Percentiles rank a stretch among this genome's conserved stretches.
Evolutionary conservation across 2,797 vertebrate species (phyloP).

Genomic region (Cossypha niveicapilla): DNA sequence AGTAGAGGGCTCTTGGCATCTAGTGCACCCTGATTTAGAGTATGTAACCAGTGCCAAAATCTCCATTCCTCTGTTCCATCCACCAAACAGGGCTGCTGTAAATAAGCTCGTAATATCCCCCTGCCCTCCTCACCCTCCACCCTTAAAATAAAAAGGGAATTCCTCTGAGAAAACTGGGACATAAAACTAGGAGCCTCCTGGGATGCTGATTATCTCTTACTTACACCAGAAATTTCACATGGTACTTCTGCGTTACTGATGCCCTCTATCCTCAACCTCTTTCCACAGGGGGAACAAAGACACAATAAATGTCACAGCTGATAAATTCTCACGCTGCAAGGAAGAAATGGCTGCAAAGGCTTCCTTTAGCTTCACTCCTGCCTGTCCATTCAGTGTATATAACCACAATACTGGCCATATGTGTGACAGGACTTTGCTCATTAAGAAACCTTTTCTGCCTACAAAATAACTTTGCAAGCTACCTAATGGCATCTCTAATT

Average conservation of each 20-base stretch:
- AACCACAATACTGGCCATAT: not conserved
- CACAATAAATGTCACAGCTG: not conserved
- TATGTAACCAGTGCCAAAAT: not conserved
- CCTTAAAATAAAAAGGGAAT: not conserved
- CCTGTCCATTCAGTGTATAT: not conserved
- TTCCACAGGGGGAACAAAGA: not conserved
- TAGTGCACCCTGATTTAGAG: not conserved
- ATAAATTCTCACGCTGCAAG: not conserved
- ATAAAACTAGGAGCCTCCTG: not conserved
- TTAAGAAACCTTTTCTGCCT: not conserved
- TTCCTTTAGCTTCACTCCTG: not conserved
- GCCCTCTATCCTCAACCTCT: not conserved
- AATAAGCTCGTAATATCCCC: not conserved
- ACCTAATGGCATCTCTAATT: not conserved
- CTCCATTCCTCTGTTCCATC: not conserved
- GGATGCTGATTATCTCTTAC: not conserved
- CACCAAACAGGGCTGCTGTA: not conserved
- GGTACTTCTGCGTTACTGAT: not conserved
- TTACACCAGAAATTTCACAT: not conserved
- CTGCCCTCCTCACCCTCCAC: not conserved
- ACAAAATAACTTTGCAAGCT: not conserved
- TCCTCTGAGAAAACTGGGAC: not conserved
- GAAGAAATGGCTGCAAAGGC: not conserved
- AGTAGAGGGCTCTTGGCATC: not conserved
- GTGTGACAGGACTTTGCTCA: not conserved